A percentile compares a stretch with the other conserved stretches of the same genome.
phyloP scores from a whole-genome alignment of 2,113 vertebrate species.

The Oncorhynchus mykiss region DNA sequence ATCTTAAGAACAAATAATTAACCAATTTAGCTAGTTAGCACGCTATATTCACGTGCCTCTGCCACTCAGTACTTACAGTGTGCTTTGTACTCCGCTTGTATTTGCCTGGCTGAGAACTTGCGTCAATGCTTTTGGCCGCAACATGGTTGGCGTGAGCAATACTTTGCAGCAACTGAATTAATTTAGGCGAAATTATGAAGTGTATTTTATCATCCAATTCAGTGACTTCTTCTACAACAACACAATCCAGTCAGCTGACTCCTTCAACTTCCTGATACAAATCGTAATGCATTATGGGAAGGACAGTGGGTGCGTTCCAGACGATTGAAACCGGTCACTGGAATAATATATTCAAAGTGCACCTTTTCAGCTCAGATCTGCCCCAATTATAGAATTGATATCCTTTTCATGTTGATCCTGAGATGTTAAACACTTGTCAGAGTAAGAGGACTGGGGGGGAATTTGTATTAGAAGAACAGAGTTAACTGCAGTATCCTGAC shows the following conservation, averaged over 20 bases:
- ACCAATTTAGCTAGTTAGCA: not conserved
- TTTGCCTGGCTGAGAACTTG: slow-evolving; percentile 97
- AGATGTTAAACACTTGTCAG: no score
- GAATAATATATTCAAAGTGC: no score
- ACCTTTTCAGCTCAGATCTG: no score
- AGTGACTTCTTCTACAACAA: not conserved
- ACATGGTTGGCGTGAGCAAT: slow-evolving; percentile 58
- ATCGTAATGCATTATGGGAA: slow-evolving; percentile 46
- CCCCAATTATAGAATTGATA: no score
- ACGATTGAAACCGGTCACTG: no score
- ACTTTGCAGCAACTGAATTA: not conserved
- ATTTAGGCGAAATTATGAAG: not conserved
- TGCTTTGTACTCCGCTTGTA: slow-evolving; percentile 96
- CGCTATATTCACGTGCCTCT: not conserved
- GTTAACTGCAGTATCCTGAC: no score
- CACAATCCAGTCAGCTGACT: slow-evolving; percentile 49
- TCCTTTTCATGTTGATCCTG: no score
- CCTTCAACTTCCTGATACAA: slow-evolving; percentile 18
- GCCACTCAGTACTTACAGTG: slow-evolving; percentile 82
- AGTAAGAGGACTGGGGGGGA: no score
- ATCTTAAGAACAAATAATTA: not conserved
- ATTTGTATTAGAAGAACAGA: no score
- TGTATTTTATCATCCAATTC: not conserved
- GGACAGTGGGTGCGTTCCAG: slow-evolving; percentile 26
- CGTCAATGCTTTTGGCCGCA: slow-evolving; percentile 93